Evolutionary conservation across 2,113 vertebrate species (phyloP).

Genomic region (Corynorhinus townsendii): DNA sequence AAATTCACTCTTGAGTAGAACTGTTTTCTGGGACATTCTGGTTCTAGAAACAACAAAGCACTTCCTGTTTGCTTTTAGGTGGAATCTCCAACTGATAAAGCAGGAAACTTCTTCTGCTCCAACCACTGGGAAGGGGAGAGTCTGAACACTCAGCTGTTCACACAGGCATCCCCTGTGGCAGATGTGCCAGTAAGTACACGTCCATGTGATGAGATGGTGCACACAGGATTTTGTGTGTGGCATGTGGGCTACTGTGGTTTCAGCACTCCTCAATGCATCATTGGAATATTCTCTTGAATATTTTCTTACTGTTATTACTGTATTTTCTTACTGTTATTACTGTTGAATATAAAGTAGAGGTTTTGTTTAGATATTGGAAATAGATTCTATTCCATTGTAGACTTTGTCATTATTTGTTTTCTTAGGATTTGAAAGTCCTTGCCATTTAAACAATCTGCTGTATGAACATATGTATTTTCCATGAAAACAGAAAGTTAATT

Average conservation of each 20-base stretch:
- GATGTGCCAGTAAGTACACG: conserved; percentile 89
- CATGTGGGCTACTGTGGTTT: not conserved
- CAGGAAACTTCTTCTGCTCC: conserved; percentile 87
- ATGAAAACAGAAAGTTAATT: not conserved
- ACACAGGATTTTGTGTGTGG: not conserved
- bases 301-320: not conserved
- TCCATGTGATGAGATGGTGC: not conserved
- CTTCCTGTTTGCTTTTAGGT: conserved; percentile 82
- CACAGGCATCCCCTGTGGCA: conserved; percentile 84
- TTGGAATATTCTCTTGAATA: not conserved
- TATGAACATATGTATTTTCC: not conserved
- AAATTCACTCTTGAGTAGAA: not conserved
- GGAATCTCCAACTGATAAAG: conserved; percentile 90
- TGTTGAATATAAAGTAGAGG: not conserved
- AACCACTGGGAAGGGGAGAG: conserved; percentile 92
- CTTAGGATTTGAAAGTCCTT: not conserved
- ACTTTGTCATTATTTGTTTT: not conserved
- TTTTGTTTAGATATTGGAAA: not conserved
- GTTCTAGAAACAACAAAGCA: not conserved
- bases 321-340: not conserved
- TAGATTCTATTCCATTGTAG: not conserved
- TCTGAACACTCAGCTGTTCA: conserved; percentile 91
- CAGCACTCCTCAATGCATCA: not conserved
- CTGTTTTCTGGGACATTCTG: not conserved
- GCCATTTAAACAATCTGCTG: not conserved